Base-by-base conservation (phyloP, 2,888 invertebrate genomes). In the Choristoneura rosaceana region DNA sequence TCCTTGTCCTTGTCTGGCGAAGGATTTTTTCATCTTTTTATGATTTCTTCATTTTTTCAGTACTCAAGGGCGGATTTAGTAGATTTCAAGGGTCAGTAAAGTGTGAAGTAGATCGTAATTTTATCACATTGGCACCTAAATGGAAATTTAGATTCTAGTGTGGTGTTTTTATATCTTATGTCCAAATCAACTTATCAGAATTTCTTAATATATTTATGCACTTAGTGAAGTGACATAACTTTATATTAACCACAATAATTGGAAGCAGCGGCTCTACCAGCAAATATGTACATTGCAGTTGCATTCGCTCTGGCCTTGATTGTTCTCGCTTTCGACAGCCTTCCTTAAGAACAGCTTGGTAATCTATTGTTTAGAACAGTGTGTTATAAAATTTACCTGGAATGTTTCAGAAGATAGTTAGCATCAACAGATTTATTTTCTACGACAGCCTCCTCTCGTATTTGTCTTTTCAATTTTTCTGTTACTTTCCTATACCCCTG, bases 291-390 rank as follows among this genome's bases (percentile, higher is more conserved):
- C 38, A 62, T 71, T 55, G 47, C 45, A 63, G 34, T 64, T 64
- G 8, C 38, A 52, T 41, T 41, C 17, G 50, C 14, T 60, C 2
- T 81, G 78, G 77, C 85, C 84, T 85, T 85, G 81, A 73, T 70
- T 77, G 74, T 76, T 81, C 80, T 83, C 83, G 79, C 81, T 84
- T 84, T 83, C 81, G 69, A 73, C 75, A 79, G 79, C 77, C 78
- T 82, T 79, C 77, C 74, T 76, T 66, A 68, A 76, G n/a, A 55
- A 25, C 63, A n/a, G 17, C 47, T 68, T 34, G 47, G 60, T 69
- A 34, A 73, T 50, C 59, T 69, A 59, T 69, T 34, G 50, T 69
- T 64, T 69, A 71, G 17, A 47, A 47, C 14, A 14, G 14, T 47
- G 14, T 47, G 34, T 34, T 34, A 34, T 34, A 0, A 34, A 34